Base-by-base conservation (phyloP, 2,113 vertebrate species). In the Litocranius walleri region DNA sequence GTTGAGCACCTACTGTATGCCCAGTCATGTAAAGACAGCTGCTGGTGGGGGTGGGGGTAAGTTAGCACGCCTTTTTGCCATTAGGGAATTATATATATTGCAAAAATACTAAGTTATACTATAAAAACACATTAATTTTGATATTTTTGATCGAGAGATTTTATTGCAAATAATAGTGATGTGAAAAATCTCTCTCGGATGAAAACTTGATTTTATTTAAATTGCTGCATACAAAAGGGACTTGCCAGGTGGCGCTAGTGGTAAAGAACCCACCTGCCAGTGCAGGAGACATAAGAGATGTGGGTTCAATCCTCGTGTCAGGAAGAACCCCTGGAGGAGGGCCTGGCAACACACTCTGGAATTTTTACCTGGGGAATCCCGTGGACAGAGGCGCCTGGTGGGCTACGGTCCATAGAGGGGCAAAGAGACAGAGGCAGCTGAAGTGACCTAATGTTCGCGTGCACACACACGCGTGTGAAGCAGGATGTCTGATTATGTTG, bases 121-220 rank as follows among this genome's bases (percentile, higher is more conserved):
- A 17, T 57, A 78, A 95, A 88, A 78, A 67, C 57, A 48, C 48
- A 27, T 74, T 92, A 50, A 83, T 87, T 91, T 95, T 95, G 56
- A 56, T 36, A 56, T 82, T 25, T 94, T 83, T 56, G 29, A 45
- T 33, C 0, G 5, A 90, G 85, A 64, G n/a, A 91, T 52, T 92
- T 95, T 82, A 57, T 64, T 91, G 87, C 19, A 36, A 43, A 88
- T 85, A 88, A 77, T 48, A 90, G 27, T 64, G 45, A 91, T 21
- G 15, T 27, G 27, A 92, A 30, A 84, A 88, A 56, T 88, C 13
- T 81, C 43, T 1, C 48, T 74, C 50, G 82, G 59, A 50, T 45
- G 54, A 92, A 92, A 84, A 45, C 59, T 19, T 91, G 23, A 36
- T 40, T 92, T 88, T 84, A 64, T 81, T 74, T 82, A 82, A 96